A percentile compares a stretch with the other conserved stretches of the same genome.
phyloP scores from a whole-genome alignment of 2,888 invertebrate species.

The Rhorus exstirpatorius region DNA sequence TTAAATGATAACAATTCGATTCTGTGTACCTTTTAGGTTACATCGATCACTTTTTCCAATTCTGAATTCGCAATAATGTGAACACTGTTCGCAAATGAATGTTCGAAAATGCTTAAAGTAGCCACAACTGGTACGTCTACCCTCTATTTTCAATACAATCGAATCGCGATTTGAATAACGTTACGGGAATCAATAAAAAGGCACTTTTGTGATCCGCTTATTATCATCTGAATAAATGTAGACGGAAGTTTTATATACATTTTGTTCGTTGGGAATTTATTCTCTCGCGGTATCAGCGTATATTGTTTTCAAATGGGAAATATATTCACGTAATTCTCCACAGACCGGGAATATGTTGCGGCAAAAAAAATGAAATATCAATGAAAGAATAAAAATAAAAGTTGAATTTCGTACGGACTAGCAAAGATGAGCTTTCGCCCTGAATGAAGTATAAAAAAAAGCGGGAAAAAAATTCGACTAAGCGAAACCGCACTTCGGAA shows the following conservation, averaged over 20 bases:
- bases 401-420: constrained; percentile 34
- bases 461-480: constrained; percentile 4
- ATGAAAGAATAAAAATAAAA: neutral
- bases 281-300: neutral
- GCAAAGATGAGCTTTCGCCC: neutral
- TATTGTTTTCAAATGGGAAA: constrained; percentile 27
- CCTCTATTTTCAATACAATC: neutral
- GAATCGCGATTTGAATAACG: neutral
- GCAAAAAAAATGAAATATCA: neutral
- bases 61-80: too few species aligned
- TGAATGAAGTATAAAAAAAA: constrained; percentile 13
- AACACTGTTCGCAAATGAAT: too few species aligned
- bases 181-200: neutral
- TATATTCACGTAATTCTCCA: constrained; percentile 21
- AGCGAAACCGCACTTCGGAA: constrained; percentile 35
- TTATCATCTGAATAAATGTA: neutral
- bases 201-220: neutral
- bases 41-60: too few species aligned
- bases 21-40: too few species aligned
- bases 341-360: neutral
- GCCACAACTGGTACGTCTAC: too few species aligned
- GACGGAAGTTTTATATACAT: neutral
- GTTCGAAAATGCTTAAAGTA: too few species aligned
- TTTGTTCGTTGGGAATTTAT: neutral
- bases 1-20: too few species aligned